Base-by-base conservation (phyloP, 2,113 vertebrate species). In the Rhipidura dahli region DNA sequence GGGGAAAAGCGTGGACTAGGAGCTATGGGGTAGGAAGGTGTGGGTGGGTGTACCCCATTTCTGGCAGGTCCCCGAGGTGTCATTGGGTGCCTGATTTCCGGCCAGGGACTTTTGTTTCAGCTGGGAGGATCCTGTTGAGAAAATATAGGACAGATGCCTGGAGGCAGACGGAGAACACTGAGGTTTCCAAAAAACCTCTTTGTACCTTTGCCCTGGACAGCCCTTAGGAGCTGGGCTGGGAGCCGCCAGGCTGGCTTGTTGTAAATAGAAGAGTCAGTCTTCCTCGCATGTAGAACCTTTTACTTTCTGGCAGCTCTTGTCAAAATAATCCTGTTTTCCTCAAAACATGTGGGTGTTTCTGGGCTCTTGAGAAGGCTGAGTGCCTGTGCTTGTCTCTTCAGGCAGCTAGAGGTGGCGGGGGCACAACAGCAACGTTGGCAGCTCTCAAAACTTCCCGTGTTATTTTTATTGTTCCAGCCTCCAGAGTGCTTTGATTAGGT, bases 171-270 rank as follows among this genome's bases (percentile, higher is more conserved):
- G 53, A 85, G 86, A 92, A 31, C 17, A 13, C 4, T 10, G 30
- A 87, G 53, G 31, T 73, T 95, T 96, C 96, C 93, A 94, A 91
- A 93, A 93, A 94, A 21, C 51, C 10, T 95, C 88, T 94, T 93
- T 94, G 64, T 96, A 82, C 68, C 57, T 91, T 91, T 95, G 93
- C 87, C 87, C 82, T 88, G 93, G 79, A 90, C 70, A 90, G 90
- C 42, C 60, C 69, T 86, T 56, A 88, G 76, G 83, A 92, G 59
- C 47, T 47, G 85, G 87, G 90, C 82, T 90, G 70, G 84, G 54
- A 96, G 76, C 79, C 0, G 15, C 61, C 0, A 6, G 57, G 69
- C 51, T 2, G 5, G 11, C 68, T 96, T 89, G 21, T 76, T 94
- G 76, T 82, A 79, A 94, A 64, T 88, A 90, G 51, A 87, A 83